Percentiles rank a stretch among this genome's conserved stretches.
Conservation (phyloP, 2,888 invertebrate genomes). For the Idaea straminata region DNA sequence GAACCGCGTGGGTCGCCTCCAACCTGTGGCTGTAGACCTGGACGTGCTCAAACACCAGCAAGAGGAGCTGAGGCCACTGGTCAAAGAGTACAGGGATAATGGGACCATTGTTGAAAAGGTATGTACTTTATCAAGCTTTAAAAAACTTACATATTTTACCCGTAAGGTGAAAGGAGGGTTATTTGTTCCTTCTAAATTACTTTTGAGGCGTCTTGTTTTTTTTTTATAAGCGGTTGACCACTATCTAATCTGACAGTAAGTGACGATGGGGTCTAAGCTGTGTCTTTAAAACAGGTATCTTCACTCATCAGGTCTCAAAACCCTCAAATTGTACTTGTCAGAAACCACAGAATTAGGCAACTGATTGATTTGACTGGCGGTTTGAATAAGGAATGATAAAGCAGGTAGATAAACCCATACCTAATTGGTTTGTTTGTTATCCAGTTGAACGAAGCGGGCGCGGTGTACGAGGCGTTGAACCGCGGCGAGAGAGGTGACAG, state of each 20-base stretch:
- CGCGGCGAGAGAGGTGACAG: conserved; percentile 89
- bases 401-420: neutral
- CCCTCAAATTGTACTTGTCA: too few relatives aligned
- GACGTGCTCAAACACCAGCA: conserved; percentile 91
- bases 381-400: too few relatives aligned
- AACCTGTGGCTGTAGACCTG: conserved; percentile 93
- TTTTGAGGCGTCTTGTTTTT: neutral
- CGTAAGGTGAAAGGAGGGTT: too few relatives aligned
- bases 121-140: conserved; percentile 4
- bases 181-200: neutral
- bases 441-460: conserved; percentile 91
- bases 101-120: conserved; percentile 91
- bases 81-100: conserved; percentile 94
- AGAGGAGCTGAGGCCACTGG: conserved; percentile 90
- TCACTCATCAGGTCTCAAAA: too few relatives aligned
- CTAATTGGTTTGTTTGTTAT: neutral
- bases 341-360: too few relatives aligned
- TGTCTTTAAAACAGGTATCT: too few relatives aligned
- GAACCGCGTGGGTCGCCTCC: conserved; percentile 85
- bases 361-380: too few relatives aligned
- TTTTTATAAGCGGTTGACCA: too few relatives aligned
- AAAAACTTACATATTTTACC: too few relatives aligned
- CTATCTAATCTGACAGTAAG: too few relatives aligned
- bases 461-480: conserved; percentile 90
- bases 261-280: too few relatives aligned